phyloP scores from a whole-genome alignment of 2,113 vertebrate species.

The Alethe diademata region DNA sequence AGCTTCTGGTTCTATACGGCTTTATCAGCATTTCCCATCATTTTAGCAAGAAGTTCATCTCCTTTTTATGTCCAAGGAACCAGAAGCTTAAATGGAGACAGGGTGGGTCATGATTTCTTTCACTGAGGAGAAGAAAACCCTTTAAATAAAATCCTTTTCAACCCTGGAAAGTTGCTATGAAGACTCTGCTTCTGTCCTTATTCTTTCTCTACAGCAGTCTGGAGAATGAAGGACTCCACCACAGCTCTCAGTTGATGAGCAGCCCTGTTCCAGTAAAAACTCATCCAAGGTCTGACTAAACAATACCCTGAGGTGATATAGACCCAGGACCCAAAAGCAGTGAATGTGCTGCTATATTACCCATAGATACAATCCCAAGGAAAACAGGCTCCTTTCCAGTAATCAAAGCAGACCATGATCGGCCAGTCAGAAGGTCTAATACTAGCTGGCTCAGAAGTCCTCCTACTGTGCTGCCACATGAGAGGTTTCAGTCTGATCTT shows the following conservation, averaged over 20 bases:
- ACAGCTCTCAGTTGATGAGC: not conserved
- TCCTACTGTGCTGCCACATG: not conserved
- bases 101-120: not conserved
- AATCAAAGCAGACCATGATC: not conserved
- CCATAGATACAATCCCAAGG: slow-evolving; percentile 7
- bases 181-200: not conserved
- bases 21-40: not conserved
- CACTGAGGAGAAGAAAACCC: not conserved
- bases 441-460: not conserved
- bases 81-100: not conserved
- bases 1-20: not conserved
- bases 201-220: not conserved
- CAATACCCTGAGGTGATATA: not conserved
- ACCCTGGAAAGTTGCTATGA: not conserved
- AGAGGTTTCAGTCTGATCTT: not conserved
- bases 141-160: not conserved
- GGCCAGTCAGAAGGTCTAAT: not conserved
- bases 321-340: not conserved
- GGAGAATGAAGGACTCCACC: not conserved
- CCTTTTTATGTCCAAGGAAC: not conserved
- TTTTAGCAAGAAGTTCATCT: not conserved
- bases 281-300: slow-evolving; percentile 31
- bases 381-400: slow-evolving; percentile 36
- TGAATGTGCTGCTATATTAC: slow-evolving; percentile 23
- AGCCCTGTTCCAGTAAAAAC: slow-evolving; percentile 9